Conservation (phyloP, 2,888 invertebrate genomes). For the Phlogophora meticulosa region DNA sequence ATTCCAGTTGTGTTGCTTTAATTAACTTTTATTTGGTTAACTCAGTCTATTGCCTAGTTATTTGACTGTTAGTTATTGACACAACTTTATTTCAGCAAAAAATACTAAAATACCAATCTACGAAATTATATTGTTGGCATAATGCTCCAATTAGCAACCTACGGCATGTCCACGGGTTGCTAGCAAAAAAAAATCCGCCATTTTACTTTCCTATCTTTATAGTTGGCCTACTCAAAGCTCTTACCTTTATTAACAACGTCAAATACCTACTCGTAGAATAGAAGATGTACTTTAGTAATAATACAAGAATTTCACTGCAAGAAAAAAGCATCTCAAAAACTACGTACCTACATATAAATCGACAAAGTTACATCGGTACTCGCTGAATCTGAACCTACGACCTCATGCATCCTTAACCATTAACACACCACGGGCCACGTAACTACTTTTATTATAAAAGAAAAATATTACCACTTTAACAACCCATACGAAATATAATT, state of each 20-base stretch:
- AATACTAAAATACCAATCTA: constrained; percentile 9
- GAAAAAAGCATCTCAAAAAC: no score
- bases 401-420: no score
- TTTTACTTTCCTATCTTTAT: neutral
- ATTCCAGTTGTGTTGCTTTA: no score
- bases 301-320: no score
- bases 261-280: neutral
- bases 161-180: constrained; percentile 3
- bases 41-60: neutral
- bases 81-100: neutral
- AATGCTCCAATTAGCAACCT: constrained; percentile 30
- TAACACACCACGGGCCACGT: no score
- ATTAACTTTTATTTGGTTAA: no score
- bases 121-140: constrained; percentile 19
- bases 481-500: constrained; percentile 30
- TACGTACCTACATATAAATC: no score
- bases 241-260: neutral
- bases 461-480: constrained; percentile 14
- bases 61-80: neutral
- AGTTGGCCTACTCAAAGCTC: neutral
- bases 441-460: neutral
- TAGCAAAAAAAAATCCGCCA: constrained; percentile 26
- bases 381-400: neutral
- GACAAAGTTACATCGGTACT: no score
- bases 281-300: neutral